Base-by-base conservation (phyloP, 2,113 vertebrate species). In the Serilophus lunatus region DNA sequence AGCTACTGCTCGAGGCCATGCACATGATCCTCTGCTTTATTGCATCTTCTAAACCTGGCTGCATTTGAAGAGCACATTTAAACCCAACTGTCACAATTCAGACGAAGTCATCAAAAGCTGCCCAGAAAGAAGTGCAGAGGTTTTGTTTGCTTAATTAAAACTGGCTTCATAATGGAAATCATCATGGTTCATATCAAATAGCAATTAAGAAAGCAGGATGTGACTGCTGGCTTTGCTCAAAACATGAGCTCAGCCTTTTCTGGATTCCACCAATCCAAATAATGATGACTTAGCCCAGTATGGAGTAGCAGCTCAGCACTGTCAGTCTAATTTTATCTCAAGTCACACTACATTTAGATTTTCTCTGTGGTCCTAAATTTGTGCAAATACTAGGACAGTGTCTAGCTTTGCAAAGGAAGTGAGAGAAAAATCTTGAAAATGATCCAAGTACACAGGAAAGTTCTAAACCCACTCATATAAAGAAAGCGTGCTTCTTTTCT, bases 91-190 rank as follows among this genome's bases (percentile, higher is more conserved):
- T 45, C 68, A 88, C 85, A 83, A 64, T 33, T 64, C 72, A 57
- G 82, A 74, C 70, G 61, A 28, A 81, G 50, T 66, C 54, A 87
- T 82, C 78, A 87, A 91, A 87, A 87, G 56, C 64, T 45, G 44
- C 51, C 18, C 76, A 82, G 68, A 65, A 88, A 90, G 66, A 74
- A 86, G 5, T 86, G 22, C 44, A 95, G 33, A 83, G n/a, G 28
- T 79, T 97, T 94, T 91, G 65, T 91, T 92, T 90, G 35, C 60
- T 93, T 96, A 95, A 96, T 96, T 96, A 88, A 94, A 97, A 90
- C 36, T 81, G 31, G 47, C 68, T 95, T 88, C 82, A 70, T 95
- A 95, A 92, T 78, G 40, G 40, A 78, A 78, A 42, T 92, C 66
- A 96, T 94, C 75, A 71, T 71, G 60, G 68, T 71, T 92, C 88